phyloP scores from a whole-genome alignment of 1,140 invertebrate species.

The Ephestia elutella region DNA sequence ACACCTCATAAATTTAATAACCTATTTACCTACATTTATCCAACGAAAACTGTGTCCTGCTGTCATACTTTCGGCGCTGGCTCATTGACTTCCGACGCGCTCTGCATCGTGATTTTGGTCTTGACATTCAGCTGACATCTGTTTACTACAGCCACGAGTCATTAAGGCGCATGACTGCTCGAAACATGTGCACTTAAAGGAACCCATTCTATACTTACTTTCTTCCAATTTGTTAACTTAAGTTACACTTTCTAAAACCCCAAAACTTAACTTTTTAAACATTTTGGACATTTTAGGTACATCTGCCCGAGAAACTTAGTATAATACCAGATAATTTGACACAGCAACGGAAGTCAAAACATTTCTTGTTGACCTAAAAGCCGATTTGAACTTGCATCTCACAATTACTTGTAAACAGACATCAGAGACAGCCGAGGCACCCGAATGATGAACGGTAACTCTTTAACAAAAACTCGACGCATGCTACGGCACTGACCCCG shows the following conservation, averaged over 20 bases:
- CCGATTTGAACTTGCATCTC: conserved; percentile 26
- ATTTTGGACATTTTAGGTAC: background rate
- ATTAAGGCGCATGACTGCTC: conserved; percentile 24
- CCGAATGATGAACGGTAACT: conserved; percentile 32
- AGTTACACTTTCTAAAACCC: background rate
- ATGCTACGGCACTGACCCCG: conserved; percentile 24
- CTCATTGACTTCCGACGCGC: conserved; percentile 11
- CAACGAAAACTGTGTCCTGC: conserved; percentile 14
- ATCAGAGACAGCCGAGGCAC: background rate
- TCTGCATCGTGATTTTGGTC: conserved; percentile 20
- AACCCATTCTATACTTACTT: background rate
- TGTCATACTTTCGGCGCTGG: conserved; percentile 19
- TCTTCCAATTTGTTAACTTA: background rate
- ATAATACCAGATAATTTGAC: conserved; percentile 1
- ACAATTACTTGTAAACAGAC: conserved; percentile 32
- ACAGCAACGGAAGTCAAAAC: conserved; percentile 17
- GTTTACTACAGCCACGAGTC: conserved; percentile 4
- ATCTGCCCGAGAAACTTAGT: background rate
- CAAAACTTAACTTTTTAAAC: too few species aligned
- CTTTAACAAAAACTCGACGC: conserved; percentile 35
- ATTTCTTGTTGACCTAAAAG: conserved; percentile 24
- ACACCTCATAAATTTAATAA: background rate
- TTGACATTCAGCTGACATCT: conserved; percentile 6
- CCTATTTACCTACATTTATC: conserved; percentile 6
- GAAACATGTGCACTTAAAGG: background rate